These are phyloP conservation scores for Olivierus martensii DNA, from an alignment of 1,140 invertebrate genomes.

Conservation along the genomic window DNA sequence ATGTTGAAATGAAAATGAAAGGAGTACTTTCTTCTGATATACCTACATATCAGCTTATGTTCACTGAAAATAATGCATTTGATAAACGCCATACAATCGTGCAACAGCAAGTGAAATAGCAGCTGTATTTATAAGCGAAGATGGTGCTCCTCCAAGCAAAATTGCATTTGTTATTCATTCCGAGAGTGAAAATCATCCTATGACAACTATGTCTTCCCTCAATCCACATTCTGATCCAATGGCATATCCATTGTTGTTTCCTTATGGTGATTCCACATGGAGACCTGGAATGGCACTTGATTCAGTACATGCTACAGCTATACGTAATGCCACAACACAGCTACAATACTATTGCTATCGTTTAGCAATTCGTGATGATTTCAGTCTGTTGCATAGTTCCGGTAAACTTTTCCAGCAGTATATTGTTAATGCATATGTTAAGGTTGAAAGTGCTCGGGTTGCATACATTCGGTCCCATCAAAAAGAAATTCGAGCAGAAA, in stretches of 20 bases:
- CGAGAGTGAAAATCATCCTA: neutral
- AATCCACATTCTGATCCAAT: conserved; percentile 8
- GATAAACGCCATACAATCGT: neutral
- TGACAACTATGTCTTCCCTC: neutral
- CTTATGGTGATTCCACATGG: conserved; percentile 15
- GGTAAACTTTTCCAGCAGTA: conserved; percentile 21
- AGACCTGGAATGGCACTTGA: neutral
- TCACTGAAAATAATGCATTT: no score
- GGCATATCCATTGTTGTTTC: conserved; percentile 19
- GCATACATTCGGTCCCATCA: conserved; percentile 9
- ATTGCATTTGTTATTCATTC: neutral
- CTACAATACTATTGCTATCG: neutral
- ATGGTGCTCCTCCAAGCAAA: neutral
- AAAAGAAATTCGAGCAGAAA: conserved; percentile 9
- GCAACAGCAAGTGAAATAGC: neutral
- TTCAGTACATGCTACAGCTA: neutral
- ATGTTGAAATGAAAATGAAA: no score
- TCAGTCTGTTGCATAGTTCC: conserved; percentile 18
- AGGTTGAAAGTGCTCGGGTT: conserved; percentile 7
- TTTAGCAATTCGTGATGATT: conserved; percentile 5
- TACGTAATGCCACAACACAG: conserved; percentile 1
- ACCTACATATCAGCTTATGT: no score
- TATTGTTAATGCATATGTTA: conserved; percentile 16
- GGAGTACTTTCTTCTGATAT: no score
- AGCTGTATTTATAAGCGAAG: neutral